Conservation (phyloP, 2,113 vertebrate species). For the Syrrhaptes paradoxus region DNA sequence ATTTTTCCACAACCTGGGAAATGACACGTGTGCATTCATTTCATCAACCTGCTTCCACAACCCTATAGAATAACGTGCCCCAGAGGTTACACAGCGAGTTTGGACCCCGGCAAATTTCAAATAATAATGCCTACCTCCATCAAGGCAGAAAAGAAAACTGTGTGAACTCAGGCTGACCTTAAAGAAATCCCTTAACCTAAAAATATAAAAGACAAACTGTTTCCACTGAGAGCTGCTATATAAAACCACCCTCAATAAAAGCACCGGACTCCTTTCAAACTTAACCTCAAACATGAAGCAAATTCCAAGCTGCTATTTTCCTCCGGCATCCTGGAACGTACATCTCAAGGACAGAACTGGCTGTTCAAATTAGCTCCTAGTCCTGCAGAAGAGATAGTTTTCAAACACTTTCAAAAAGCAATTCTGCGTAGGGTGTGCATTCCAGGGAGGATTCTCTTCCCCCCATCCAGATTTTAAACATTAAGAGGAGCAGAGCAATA, state of each 20-base stretch:
- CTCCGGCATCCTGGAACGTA: conserved; percentile 36
- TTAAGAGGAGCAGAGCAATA: background rate
- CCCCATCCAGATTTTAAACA: background rate
- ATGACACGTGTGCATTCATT: rapidly evolving
- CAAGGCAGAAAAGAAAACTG: background rate
- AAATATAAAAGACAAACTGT: conserved; percentile 34
- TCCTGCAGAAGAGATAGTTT: conserved; percentile 53
- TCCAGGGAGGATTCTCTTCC: conserved; percentile 42
- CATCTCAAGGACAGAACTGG: conserved; percentile 32
- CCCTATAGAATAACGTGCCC: rapidly evolving
- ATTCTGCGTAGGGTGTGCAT: background rate
- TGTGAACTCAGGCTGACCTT: background rate
- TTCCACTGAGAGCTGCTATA: conserved; percentile 39
- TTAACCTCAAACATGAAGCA: conserved; percentile 23
- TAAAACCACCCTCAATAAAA: conserved; percentile 27
- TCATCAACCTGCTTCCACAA: background rate
- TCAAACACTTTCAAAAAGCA: conserved; percentile 22
- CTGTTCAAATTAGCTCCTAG: conserved; percentile 23
- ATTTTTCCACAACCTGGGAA: background rate
- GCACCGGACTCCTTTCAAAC: background rate
- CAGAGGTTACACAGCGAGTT: background rate
- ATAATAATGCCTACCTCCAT: background rate
- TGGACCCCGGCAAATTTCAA: background rate
- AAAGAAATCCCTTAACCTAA: conserved; percentile 43
- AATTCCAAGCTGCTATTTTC: conserved; percentile 39